Conservation (phyloP, 2,888 invertebrate species). For the Oxystoma pomonae region DNA sequence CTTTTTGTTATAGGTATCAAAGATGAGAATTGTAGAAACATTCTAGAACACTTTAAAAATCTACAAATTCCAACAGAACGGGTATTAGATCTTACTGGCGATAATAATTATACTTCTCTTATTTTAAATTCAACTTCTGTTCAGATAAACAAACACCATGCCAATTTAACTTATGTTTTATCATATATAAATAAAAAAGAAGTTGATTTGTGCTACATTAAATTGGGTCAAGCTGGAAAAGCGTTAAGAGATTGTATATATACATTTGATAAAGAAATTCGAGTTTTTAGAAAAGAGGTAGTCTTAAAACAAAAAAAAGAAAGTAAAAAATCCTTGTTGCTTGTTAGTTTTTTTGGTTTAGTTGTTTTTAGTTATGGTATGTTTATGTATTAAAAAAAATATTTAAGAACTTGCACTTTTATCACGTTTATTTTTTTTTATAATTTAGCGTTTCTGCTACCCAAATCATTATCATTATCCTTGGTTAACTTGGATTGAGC, state of each 20-base stretch:
- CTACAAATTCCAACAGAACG: neutral
- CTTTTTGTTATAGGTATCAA: neutral
- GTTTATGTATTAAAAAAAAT: too few relatives aligned
- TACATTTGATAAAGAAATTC: neutral
- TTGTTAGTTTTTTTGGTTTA: neutral
- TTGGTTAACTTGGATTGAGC: too few relatives aligned
- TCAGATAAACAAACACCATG: neutral
- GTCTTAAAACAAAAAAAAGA: neutral
- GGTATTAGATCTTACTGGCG: neutral
- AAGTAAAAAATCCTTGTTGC: too few relatives aligned
- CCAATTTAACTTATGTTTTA: neutral
- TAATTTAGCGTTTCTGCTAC: too few relatives aligned
- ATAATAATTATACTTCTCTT: neutral
- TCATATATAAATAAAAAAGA: neutral
- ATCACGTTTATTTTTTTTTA: too few relatives aligned
- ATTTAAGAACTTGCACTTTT: too few relatives aligned
- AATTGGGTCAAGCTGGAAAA: neutral
- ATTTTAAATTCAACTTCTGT: neutral
- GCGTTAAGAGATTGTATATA: neutral
- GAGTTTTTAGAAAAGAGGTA: neutral
- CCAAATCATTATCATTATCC: too few relatives aligned
- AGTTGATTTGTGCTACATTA: neutral
- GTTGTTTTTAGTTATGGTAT: neutral
- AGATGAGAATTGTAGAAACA: neutral
- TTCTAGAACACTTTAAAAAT: neutral